Conservation (phyloP, 64 coral and sea anemone species). For the Actinia equina region DNA sequence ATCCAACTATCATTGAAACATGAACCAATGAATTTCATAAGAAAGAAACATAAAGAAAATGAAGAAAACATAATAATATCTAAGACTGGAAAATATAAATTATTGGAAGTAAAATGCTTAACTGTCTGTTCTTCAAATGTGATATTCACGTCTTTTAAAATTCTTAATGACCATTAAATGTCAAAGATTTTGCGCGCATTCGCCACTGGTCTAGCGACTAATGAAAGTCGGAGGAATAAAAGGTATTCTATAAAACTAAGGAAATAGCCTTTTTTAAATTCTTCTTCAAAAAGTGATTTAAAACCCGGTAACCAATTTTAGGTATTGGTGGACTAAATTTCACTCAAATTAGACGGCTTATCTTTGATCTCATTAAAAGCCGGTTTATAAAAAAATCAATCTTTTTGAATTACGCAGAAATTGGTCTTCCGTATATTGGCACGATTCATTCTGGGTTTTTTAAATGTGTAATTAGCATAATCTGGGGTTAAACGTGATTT, state of each 20-base stretch:
- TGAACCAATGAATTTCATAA: no score
- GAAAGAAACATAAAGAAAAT: background rate
- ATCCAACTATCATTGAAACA: no score
- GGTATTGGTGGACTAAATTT: background rate
- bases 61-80: background rate
- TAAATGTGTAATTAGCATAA: background rate
- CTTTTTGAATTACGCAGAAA: background rate
- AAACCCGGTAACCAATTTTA: constrained; percentile 1
- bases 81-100: background rate
- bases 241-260: background rate
- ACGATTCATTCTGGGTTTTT: background rate
- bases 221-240: background rate
- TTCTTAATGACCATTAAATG: background rate
- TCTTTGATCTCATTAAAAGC: background rate
- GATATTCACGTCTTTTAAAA: background rate
- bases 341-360: background rate
- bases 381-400: background rate
- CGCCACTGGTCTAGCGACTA: background rate
- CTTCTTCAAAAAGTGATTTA: background rate
- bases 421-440: background rate
- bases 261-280: background rate
- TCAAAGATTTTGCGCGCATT: background rate
- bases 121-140: background rate
- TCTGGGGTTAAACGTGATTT: background rate
- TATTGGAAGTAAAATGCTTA: background rate